Conservation (phyloP, 23 tunicate genomes). For the Ciona savignyi region DNA sequence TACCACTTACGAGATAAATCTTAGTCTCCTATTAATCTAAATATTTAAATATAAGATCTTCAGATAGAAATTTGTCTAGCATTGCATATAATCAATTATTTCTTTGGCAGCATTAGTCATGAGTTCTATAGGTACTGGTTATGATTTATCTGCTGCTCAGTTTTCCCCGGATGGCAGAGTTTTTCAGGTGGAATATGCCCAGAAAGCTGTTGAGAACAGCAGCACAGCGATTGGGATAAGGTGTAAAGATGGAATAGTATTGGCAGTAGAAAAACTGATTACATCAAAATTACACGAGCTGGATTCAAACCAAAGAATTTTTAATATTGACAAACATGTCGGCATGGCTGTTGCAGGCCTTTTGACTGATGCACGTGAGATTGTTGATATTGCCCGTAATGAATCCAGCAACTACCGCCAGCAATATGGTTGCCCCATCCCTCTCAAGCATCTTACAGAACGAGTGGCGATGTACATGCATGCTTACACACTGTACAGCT, state of each 20-base stretch:
- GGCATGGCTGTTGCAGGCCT: conserved; percentile 99
- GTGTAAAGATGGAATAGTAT: conserved; percentile 87
- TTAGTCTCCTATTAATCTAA: too few species aligned
- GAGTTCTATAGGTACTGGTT: conserved; percentile 98
- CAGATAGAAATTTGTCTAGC: too few species aligned
- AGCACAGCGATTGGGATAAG: conserved; percentile 86
- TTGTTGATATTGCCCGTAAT: conserved; percentile 86
- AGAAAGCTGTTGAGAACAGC: conserved; percentile 97
- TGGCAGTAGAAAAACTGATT: conserved; percentile 88
- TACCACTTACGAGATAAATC: too few species aligned
- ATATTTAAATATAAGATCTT: too few species aligned
- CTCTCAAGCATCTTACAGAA: conserved; percentile 63
- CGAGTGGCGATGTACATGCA: conserved; percentile 96
- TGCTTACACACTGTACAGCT: conserved; percentile 82
- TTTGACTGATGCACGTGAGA: conserved; percentile 86
- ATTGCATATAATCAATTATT: too few species aligned
- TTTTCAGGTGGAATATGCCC: conserved; percentile 98
- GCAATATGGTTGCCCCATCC: conserved; percentile 83
- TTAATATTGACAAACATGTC: conserved; percentile 87
- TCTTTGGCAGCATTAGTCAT: conserved; percentile 17
- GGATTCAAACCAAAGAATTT: conserved; percentile 77
- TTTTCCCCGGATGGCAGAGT: conserved; percentile 98
- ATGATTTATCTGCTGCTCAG: conserved; percentile 90
- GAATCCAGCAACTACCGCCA: conserved; percentile 86
- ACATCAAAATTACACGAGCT: conserved; percentile 71